Conservation (phyloP, 2,888 invertebrate genomes). For the Caenorhabditis uteleia region DNA sequence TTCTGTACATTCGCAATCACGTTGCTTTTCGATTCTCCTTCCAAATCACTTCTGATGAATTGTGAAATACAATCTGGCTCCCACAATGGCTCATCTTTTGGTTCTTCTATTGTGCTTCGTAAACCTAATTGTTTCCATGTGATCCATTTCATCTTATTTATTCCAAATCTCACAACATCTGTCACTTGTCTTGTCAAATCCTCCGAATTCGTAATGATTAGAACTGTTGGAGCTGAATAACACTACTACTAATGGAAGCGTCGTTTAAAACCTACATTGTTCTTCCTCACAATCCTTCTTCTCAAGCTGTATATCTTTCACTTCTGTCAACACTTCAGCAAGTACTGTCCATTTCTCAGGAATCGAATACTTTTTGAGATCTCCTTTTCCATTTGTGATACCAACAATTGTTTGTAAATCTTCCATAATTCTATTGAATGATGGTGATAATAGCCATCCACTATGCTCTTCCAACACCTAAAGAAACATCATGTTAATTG, state of each 20-base stretch:
- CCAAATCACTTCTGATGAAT: slow-evolving; percentile 23
- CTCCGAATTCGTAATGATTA: slow-evolving; percentile 59
- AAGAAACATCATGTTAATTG: not conserved
- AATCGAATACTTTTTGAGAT: slow-evolving; percentile 17
- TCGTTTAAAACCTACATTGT: not conserved
- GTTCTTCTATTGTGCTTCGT: slow-evolving; percentile 16
- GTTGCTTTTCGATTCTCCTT: slow-evolving; percentile 30
- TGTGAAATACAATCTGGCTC: slow-evolving; percentile 32
- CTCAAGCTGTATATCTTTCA: slow-evolving; percentile 34
- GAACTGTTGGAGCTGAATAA: slow-evolving; percentile 53
- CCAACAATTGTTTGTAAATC: slow-evolving; percentile 53
- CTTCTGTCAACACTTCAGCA: slow-evolving; percentile 54
- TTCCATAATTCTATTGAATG: slow-evolving; percentile 55
- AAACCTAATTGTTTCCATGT: slow-evolving; percentile 27
- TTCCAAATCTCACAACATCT: slow-evolving; percentile 54
- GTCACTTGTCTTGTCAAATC: slow-evolving; percentile 55
- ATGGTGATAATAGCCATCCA: slow-evolving; percentile 64
- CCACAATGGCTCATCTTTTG: slow-evolving; percentile 45
- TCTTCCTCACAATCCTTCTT: slow-evolving; percentile 27
- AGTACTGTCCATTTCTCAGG: slow-evolving; percentile 66
- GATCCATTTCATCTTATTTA: slow-evolving; percentile 46
- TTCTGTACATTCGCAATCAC: slow-evolving; percentile 49
- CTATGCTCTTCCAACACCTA: slow-evolving; percentile 57
- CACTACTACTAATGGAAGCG: not conserved
- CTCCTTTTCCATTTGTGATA: slow-evolving; percentile 38